These are phyloP conservation scores for Hypomecis atomaria DNA, from an alignment of 2,888 invertebrate genomes.

Conservation along the genomic window DNA sequence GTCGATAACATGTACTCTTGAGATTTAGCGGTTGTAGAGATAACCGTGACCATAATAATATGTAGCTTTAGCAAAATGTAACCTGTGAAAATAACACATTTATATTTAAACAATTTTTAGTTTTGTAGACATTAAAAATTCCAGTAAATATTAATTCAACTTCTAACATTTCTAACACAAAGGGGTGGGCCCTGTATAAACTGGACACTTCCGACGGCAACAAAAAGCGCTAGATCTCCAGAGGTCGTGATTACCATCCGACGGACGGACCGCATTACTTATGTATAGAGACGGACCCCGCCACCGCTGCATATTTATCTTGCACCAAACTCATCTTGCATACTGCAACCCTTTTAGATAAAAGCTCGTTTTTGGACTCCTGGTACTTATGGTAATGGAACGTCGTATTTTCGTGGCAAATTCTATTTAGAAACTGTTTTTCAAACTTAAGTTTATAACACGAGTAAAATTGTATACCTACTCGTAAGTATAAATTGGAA, in stretches of 20 bases:
- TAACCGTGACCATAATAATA: no score
- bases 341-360: conserved; percentile 26
- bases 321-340: conserved; percentile 41
- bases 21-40: no score
- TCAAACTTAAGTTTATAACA: no score
- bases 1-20: no score
- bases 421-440: no score
- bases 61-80: no score
- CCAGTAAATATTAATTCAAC: background rate
- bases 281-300: conserved; percentile 57
- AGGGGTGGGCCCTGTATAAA: conserved; percentile 43
- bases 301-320: conserved; percentile 46
- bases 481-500: no score
- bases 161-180: background rate
- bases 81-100: no score
- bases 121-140: no score
- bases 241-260: conserved; percentile 61
- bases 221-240: conserved; percentile 70
- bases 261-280: conserved; percentile 66
- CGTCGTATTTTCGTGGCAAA: background rate
- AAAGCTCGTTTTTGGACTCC: conserved; percentile 21
- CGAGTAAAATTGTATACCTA: no score
- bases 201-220: conserved; percentile 49
- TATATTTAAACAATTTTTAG: no score
- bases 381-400: conserved; percentile 22